Base-by-base conservation (phyloP, 2,113 vertebrate genomes). In the Mastomys coucha region DNA sequence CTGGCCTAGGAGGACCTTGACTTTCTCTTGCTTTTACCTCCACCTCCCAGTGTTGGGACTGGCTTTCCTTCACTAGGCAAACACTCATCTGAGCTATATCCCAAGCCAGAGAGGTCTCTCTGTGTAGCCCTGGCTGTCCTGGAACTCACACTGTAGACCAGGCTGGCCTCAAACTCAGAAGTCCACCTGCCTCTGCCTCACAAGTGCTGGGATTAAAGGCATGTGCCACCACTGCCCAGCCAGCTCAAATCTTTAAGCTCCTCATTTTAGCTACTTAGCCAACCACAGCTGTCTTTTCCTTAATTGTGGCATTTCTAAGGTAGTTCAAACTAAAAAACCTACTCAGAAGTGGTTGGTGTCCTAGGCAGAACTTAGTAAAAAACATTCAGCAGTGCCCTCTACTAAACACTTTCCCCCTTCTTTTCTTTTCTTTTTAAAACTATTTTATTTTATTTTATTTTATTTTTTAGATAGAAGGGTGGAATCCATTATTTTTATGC, bases 251-350 rank as follows among this genome's bases (percentile, higher is more conserved):
- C 53, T 17, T 95, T 86, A 90, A 14, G 58, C 39, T 96, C 76
- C 14, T 12, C 31, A 76, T 88, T 65, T 93, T 45, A 58, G 36
- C 33, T 45, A 19, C 45, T 49, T 49, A 51, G 16, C 3, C 5
- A 58, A 36, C 76, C 65, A 85, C 26, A 45, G n/a, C 45, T 49
- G 7, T 12, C 39, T 51, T 87, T 77, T 45, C 45, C 17, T 93
- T 20, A 65, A 51, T 56, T 89, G 17, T 78, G 26, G n/a, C 39
- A 6, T 86, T 28, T 65, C 28, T 63, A 94, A 33, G 4, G 51
- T 93, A 94, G 56, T 39, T 78, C 60, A 88, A 20, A 76, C 36
- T 69, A 22, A 92, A 92, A 7, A n/a, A 42, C 70, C 69, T 92
- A 77, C 5, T 65, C 73, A 82, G 33, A 63, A 60, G 81, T 42